phyloP scores from a whole-genome alignment of 2,888 invertebrate genomes.

The Monoplex corrugatus region DNA sequence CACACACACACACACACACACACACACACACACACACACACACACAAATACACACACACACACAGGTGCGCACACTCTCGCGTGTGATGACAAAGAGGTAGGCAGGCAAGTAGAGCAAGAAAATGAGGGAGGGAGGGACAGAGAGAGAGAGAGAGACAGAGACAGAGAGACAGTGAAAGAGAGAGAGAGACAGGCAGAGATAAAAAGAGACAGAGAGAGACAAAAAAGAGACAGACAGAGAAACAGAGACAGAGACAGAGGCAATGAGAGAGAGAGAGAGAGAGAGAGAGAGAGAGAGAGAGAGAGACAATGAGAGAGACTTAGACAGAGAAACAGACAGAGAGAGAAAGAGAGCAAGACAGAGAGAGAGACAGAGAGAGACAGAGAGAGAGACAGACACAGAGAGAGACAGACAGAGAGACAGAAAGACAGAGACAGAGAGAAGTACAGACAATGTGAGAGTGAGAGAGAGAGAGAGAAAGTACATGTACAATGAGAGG shows the following conservation, averaged over 20 bases:
- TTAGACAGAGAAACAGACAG: neutral
- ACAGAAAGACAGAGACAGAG: neutral
- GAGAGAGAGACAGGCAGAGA: neutral
- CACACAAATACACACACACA: neutral
- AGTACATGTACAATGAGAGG: neutral
- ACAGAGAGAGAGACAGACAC: neutral
- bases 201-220: neutral
- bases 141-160: neutral
- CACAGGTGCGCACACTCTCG: neutral
- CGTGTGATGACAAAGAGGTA: neutral
- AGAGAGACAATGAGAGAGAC: neutral
- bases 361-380: slow-evolving; percentile 17
- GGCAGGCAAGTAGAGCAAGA: too few species aligned
- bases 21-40: too few species aligned
- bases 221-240: neutral
- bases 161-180: neutral
- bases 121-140: too few species aligned
- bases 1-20: too few species aligned
- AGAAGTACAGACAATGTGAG: neutral
- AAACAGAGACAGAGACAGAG: neutral
- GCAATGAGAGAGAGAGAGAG: neutral
- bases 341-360: too few species aligned
- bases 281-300: neutral
- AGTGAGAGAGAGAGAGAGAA: neutral
- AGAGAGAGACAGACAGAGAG: neutral